Conservation (phyloP, 2,113 vertebrate genomes). For the Corydoras maculifer region DNA sequence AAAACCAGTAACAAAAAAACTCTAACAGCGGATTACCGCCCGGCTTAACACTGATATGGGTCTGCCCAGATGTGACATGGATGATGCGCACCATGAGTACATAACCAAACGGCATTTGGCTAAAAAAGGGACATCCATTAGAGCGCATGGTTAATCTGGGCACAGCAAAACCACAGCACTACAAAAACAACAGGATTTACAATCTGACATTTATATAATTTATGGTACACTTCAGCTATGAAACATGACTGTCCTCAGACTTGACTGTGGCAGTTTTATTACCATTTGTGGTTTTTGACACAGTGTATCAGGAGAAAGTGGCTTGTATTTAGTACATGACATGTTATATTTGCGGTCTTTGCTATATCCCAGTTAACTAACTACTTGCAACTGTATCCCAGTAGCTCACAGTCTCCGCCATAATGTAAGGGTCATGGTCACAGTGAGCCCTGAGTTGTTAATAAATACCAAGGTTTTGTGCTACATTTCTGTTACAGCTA, state of each 20-base stretch:
- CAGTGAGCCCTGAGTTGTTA: constrained; percentile 24
- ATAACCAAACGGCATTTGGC: constrained; percentile 24
- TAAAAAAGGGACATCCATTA: constrained; percentile 29
- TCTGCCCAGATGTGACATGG: constrained; percentile 37
- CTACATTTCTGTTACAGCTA: neutral
- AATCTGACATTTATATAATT: neutral
- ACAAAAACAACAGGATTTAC: neutral
- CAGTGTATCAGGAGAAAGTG: neutral
- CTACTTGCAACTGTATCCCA: constrained; percentile 33
- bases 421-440: constrained; percentile 30
- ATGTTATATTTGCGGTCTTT: neutral
- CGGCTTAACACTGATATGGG: constrained; percentile 45
- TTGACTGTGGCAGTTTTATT: constrained; percentile 7
- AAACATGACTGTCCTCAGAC: constrained; percentile 1
- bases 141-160: constrained; percentile 35
- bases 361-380: constrained; percentile 24
- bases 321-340: neutral
- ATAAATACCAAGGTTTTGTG: constrained; percentile 19
- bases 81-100: constrained; percentile 34
- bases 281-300: constrained; percentile 7
- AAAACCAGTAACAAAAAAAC: constrained; percentile 41
- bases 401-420: constrained; percentile 31
- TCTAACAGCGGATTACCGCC: constrained; percentile 39
- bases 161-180: constrained; percentile 13
- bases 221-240: neutral